Base-by-base conservation (phyloP, 2,888 invertebrate species). In the Lithosia quadra region DNA sequence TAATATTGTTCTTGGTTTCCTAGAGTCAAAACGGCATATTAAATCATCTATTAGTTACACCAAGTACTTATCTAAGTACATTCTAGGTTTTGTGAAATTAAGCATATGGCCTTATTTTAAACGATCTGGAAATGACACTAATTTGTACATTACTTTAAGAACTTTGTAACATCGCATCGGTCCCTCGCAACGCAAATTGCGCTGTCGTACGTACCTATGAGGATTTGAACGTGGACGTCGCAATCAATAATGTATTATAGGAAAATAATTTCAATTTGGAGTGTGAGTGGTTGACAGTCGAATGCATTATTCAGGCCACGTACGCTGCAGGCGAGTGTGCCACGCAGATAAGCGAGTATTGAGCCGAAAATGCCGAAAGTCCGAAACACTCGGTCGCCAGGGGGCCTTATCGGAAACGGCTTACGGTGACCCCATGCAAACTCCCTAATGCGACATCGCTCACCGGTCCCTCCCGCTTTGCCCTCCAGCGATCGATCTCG, bases 391-490 rank as follows among this genome's bases (percentile, higher is more conserved):
- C 76, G 69, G 78, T 71, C 84, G 84, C 86, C 86, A 77, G 89
- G 91, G 92, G 92, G 92, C 88, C 94, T 95, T 95, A 95, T 95
- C 95, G 95, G 92, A 95, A 94, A 95, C 93, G 95, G 95, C 95
- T 95, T 95, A 95, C 91, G 90, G 90, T 91, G 92, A 91, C 94
- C 93, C 93, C 93, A 91, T 90, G 92, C 91, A 92, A 92, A 91
- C 94, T 92, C 93, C 94, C 93, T 90, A 89, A 91, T 89, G 93
- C 91, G 93, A 93, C 94, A 91, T 91, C 88, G 90, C 88, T 89
- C 90, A 88, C 90, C 84, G 85, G 84, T 82, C 85, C 84, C 79
- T 83, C 82, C 82, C 80, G 74, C 78, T 64, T 73, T 72, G 81
- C 88, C 88, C 88, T 86, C 84, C 85, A 85, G 80, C 92, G 91